phyloP scores from a whole-genome alignment of 2,113 vertebrate species.

The Gasterosteus nipponicus region DNA sequence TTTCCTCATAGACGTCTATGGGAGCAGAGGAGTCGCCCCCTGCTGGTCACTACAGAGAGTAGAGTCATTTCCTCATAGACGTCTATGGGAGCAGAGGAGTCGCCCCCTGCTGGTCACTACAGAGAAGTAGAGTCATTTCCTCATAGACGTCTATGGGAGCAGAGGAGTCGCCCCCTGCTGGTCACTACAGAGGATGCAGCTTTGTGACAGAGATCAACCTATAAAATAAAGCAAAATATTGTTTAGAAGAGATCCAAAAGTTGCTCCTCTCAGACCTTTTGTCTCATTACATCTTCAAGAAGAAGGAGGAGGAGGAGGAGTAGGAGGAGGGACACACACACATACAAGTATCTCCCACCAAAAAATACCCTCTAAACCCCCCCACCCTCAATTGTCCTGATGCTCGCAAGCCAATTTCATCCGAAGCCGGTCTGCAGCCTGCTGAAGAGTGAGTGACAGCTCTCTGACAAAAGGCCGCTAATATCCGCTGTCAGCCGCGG shows the following conservation, averaged over 20 bases:
- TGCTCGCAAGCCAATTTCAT: slow-evolving; percentile 53
- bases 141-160: not conserved
- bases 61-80: too few species aligned
- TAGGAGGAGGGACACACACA: slow-evolving; percentile 8
- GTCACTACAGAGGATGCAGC: not conserved
- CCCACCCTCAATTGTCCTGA: slow-evolving; percentile 46
- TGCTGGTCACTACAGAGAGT: too few species aligned
- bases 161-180: not conserved
- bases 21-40: too few species aligned
- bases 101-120: too few species aligned
- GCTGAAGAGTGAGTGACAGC: slow-evolving; percentile 64
- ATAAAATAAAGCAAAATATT: not conserved
- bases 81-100: too few species aligned
- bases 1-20: too few species aligned
- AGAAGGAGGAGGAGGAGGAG: slow-evolving; percentile 19
- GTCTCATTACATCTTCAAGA: not conserved
- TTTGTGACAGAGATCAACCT: not conserved
- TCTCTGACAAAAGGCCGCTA: slow-evolving; percentile 65
- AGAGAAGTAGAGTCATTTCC: too few species aligned
- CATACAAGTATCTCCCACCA: slow-evolving; percentile 17
- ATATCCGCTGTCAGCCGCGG: slow-evolving; percentile 64
- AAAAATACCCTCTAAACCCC: slow-evolving; percentile 54
- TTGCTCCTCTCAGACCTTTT: not conserved
- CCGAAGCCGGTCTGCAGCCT: slow-evolving; percentile 58
- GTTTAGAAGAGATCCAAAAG: not conserved